phyloP scores from a whole-genome alignment of 2,797 vertebrate genomes.

The Onychomys leucogaster region DNA sequence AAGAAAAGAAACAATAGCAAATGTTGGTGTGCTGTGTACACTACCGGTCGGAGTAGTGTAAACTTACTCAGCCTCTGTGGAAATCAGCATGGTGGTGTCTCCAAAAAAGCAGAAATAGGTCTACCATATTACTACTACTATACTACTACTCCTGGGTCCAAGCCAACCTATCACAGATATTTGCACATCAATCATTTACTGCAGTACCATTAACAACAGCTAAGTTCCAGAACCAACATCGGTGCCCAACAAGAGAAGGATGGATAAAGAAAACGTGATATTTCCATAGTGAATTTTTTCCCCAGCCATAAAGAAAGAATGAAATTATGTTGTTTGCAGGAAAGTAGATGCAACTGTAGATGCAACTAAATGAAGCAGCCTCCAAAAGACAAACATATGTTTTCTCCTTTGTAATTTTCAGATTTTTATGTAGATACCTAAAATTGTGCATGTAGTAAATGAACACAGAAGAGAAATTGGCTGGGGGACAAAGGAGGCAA shows the following conservation, averaged over 20 bases:
- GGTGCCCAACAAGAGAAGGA: neutral
- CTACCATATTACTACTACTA: neutral
- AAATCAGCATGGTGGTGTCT: neutral
- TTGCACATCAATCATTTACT: neutral
- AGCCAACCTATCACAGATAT: neutral
- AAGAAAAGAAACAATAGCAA: neutral
- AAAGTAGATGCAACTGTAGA: neutral
- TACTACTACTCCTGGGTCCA: neutral
- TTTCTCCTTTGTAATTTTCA: neutral
- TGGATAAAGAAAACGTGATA: neutral
- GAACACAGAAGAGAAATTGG: neutral
- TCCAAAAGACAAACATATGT: neutral
- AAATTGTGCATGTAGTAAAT: neutral
- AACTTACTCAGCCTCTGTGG: neutral
- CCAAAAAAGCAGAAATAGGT: neutral
- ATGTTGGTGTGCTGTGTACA: neutral
- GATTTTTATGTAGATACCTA: neutral
- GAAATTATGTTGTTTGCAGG: neutral
- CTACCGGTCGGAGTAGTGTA: neutral
- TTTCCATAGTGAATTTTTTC: neutral
- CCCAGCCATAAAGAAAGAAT: neutral
- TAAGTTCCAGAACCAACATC: neutral
- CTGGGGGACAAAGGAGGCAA: neutral
- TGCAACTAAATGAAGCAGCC: neutral
- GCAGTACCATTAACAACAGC: neutral